Conservation (phyloP, 2,797 vertebrate genomes). For the Dendrocincla tyrannina region DNA sequence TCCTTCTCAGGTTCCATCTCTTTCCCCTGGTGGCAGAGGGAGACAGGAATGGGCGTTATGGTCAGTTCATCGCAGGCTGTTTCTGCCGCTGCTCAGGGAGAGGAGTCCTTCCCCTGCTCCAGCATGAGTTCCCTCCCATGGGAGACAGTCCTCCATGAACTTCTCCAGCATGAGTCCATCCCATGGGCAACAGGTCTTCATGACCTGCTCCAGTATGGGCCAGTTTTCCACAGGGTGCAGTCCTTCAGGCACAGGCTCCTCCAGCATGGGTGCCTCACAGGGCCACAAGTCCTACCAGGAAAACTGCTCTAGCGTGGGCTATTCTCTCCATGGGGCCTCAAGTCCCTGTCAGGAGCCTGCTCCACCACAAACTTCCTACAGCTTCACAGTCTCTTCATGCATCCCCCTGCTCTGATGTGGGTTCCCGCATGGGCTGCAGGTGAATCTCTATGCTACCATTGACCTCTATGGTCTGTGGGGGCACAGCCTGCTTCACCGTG, state of each 20-base stretch:
- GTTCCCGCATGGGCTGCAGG: neutral
- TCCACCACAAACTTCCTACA: neutral
- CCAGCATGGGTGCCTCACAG: rapidly evolving
- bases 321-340: neutral
- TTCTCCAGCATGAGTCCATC: neutral
- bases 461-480: neutral
- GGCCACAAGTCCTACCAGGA: neutral
- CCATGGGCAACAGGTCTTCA: neutral
- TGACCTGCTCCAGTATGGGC: neutral
- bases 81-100: neutral
- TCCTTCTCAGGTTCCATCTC: neutral
- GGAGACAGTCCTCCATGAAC: neutral
- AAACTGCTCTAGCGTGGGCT: neutral
- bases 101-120: neutral
- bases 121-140: neutral
- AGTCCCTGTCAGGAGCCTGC: neutral
- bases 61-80: neutral
- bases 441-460: neutral
- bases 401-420: neutral
- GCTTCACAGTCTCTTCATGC: neutral
- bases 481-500: neutral
- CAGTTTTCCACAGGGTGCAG: neutral
- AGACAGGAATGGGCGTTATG: neutral
- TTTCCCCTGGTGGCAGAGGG: no score
- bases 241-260: neutral